Evolutionary conservation across 2,113 vertebrate species (phyloP).

Genomic region (Triplophysa dalaica): DNA sequence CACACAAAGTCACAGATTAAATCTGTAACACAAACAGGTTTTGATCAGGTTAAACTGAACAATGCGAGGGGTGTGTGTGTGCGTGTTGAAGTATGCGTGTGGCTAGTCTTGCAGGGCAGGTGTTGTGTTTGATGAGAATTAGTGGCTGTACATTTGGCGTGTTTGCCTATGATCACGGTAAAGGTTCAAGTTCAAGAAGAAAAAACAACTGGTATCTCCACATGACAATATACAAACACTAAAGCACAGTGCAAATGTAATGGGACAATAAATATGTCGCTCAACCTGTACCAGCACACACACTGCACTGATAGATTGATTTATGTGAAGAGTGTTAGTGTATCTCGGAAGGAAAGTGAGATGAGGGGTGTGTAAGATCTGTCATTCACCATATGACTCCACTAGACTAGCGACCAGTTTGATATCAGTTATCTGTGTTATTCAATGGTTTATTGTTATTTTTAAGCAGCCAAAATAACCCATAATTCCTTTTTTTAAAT

Average conservation of each 20-base stretch:
- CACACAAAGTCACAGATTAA: constrained; percentile 11
- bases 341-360: not conserved
- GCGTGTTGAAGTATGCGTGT: constrained; percentile 18
- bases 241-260: not conserved
- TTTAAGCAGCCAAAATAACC: not conserved
- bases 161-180: not conserved
- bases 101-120: not conserved
- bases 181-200: not conserved
- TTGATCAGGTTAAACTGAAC: not conserved
- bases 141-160: not conserved
- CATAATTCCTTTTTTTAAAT: not conserved
- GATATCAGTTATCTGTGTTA: not conserved
- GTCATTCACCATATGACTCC: constrained; percentile 50
- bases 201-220: not conserved
- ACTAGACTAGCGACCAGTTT: constrained; percentile 37
- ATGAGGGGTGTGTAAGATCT: constrained; percentile 26
- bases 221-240: not conserved
- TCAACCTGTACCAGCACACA: not conserved
- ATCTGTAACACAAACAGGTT: not conserved
- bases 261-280: not conserved
- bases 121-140: not conserved
- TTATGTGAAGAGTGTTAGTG: not conserved
- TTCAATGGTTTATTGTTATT: no score
- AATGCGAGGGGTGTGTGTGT: constrained; percentile 5
- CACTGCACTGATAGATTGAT: not conserved